phyloP scores from a whole-genome alignment of 2,113 vertebrate species.

The Callorhinus ursinus region DNA sequence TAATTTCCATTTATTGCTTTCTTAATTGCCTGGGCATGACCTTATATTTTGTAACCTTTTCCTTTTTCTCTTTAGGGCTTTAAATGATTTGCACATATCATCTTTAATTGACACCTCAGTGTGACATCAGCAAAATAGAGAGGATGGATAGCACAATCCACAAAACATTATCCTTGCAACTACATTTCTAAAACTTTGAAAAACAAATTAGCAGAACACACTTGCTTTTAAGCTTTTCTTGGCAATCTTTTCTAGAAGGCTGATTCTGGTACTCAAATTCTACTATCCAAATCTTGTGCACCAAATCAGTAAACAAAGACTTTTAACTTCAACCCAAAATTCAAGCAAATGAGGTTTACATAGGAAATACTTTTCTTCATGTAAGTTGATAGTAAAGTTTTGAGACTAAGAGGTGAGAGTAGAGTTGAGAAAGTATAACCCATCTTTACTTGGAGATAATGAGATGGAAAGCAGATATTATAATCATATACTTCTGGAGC shows the following conservation, averaged over 20 bases:
- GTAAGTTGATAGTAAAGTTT: neutral
- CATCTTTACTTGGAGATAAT: neutral
- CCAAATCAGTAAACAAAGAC: neutral
- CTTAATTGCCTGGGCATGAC: slow-evolving; percentile 82
- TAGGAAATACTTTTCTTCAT: neutral
- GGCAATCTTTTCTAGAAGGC: neutral
- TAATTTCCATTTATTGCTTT: slow-evolving; percentile 80
- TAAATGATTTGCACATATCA: slow-evolving; percentile 87
- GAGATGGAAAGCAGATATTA: neutral
- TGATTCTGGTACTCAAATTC: neutral
- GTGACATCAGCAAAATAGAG: slow-evolving; percentile 83
- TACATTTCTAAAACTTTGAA: slow-evolving; percentile 65
- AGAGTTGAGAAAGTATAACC: neutral
- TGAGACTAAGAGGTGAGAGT: neutral
- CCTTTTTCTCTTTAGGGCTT: slow-evolving; percentile 81
- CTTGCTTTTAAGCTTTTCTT: slow-evolving; percentile 48
- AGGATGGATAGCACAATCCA: slow-evolving; percentile 73
- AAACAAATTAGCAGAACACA: slow-evolving; percentile 53
- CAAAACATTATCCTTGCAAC: slow-evolving; percentile 61
- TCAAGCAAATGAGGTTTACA: slow-evolving; percentile 10
- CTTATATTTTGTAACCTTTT: slow-evolving; percentile 83
- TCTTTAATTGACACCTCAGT: slow-evolving; percentile 86
- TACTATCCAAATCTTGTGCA: neutral
- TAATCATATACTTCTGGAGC: neutral
- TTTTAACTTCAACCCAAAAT: slow-evolving; percentile 43